phyloP scores from a whole-genome alignment of 2,797 vertebrate species.

The Gambelia wislizenii region DNA sequence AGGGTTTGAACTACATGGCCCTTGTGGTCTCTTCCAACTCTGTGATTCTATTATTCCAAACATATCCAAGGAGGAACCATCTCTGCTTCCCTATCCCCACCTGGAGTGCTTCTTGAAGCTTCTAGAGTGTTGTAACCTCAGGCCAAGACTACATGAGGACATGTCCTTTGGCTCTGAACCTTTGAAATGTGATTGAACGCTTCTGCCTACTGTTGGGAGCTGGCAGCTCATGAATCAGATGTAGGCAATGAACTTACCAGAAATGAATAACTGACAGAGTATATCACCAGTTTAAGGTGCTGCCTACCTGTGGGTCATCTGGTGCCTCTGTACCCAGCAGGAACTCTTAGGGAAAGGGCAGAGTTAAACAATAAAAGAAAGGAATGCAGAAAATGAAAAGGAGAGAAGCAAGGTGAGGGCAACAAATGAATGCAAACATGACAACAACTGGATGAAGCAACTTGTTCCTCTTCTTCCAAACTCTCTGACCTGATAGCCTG shows the following conservation, averaged over 20 bases:
- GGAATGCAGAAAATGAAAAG: background rate
- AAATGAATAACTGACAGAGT: background rate
- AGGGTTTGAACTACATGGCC: too few relatives aligned
- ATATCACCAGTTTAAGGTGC: background rate
- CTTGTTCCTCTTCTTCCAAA: background rate
- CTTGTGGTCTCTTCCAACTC: too few relatives aligned
- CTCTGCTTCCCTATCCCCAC: background rate
- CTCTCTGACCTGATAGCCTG: background rate
- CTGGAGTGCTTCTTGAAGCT: background rate
- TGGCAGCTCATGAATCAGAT: background rate
- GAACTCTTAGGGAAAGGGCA: background rate
- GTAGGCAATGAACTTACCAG: background rate
- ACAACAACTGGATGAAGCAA: background rate
- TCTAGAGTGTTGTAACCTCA: background rate
- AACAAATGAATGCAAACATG: background rate
- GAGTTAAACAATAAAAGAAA: background rate
- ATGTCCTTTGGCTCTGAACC: background rate
- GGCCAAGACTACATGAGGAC: background rate
- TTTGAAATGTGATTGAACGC: conserved; percentile 4
- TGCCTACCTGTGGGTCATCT: background rate
- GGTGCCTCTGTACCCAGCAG: background rate
- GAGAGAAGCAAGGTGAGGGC: background rate
- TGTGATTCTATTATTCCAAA: too few relatives aligned
- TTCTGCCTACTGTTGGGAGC: background rate
- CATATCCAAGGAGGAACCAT: background rate